Conservation (phyloP, 2,113 vertebrate genomes). For the Rhineura floridana region DNA sequence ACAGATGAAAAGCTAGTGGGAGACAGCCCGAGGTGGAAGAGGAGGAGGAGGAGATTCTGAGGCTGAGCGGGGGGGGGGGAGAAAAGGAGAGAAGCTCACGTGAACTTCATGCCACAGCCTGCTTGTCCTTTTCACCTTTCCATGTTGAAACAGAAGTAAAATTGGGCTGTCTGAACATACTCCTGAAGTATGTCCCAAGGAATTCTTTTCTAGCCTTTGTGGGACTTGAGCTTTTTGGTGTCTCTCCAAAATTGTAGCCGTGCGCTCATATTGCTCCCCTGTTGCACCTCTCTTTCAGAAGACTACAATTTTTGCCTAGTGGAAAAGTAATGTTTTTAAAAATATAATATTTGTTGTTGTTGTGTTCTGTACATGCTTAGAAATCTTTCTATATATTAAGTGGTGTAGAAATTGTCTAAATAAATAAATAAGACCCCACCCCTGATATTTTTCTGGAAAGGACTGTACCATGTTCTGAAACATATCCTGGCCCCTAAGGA, state of each 20-base stretch:
- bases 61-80: too few relatives aligned
- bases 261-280: not conserved
- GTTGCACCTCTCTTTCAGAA: too few relatives aligned
- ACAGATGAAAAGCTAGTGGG: not conserved
- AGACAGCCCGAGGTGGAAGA: not conserved
- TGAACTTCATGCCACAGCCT: not conserved
- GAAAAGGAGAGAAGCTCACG: not conserved
- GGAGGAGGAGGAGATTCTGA: not conserved
- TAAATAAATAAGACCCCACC: too few relatives aligned
- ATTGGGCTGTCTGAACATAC: not conserved
- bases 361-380: too few relatives aligned
- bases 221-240: not conserved
- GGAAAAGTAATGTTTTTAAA: too few relatives aligned
- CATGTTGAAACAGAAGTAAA: not conserved
- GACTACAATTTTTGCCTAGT: too few relatives aligned
- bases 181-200: not conserved
- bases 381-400: too few relatives aligned
- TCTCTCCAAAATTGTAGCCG: not conserved
- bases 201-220: not conserved
- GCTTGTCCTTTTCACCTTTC: not conserved
- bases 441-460: not conserved
- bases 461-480: not conserved
- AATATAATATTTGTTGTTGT: too few relatives aligned
- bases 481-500: not conserved
- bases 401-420: too few relatives aligned